phyloP scores from a whole-genome alignment of 2,113 vertebrate genomes.

The Eretmochelys imbricata region DNA sequence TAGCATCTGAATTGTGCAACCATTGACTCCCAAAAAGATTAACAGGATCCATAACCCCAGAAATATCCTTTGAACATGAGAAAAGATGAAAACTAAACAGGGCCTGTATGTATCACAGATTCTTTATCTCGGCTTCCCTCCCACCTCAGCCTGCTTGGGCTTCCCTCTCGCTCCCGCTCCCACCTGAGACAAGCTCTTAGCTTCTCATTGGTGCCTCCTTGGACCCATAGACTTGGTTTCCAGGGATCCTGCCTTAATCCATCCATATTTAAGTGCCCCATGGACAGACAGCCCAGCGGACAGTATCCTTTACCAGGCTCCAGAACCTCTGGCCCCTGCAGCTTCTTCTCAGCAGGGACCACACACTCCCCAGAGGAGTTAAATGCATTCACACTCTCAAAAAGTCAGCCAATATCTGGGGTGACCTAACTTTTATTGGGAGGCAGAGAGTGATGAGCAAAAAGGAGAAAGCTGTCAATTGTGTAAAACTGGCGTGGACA shows the following conservation, averaged over 20 bases:
- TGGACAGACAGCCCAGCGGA: not conserved
- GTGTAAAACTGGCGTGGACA: not conserved
- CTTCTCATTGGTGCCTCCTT: not conserved
- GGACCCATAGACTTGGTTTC: not conserved
- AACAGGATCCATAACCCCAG: not conserved
- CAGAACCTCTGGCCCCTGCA: not conserved
- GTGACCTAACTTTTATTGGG: not conserved
- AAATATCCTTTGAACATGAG: not conserved
- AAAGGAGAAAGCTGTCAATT: not conserved
- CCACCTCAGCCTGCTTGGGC: slow-evolving; percentile 10
- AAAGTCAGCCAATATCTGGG: not conserved
- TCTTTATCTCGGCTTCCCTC: not conserved
- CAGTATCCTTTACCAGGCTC: not conserved
- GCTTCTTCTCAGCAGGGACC: not conserved
- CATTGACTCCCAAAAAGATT: not conserved
- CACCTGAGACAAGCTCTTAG: slow-evolving; percentile 40
- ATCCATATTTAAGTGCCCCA: not conserved
- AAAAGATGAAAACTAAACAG: not conserved
- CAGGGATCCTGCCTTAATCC: not conserved
- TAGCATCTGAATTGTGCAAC: not conserved
- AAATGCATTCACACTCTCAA: not conserved
- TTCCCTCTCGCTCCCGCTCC: not conserved
- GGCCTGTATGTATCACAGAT: not conserved
- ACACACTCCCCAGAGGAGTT: slow-evolving; percentile 3
- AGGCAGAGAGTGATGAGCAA: not conserved